Evolutionary conservation across 2,797 vertebrate species (phyloP).

Genomic region (Channallabes apus): DNA sequence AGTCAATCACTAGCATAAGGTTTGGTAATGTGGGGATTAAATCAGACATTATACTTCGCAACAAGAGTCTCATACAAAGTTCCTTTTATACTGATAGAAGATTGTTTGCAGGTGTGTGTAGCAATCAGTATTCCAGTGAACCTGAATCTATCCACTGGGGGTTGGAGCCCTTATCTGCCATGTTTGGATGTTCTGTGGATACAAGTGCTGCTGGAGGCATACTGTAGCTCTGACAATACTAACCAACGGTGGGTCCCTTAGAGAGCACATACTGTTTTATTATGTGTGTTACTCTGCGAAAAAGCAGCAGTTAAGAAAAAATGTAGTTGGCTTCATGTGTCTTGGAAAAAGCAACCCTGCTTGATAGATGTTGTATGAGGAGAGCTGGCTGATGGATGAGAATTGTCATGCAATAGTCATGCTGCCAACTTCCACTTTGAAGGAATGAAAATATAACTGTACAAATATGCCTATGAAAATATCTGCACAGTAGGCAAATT

Average conservation of each 20-base stretch:
- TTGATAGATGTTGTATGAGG: not conserved
- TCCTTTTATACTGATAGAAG: no score
- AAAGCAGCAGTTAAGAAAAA: not conserved
- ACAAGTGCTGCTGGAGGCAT: no score
- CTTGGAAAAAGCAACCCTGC: not conserved
- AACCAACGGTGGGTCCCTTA: not conserved
- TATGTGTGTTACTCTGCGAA: not conserved
- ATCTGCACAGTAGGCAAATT: not conserved
- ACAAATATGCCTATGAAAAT: constrained; percentile 2
- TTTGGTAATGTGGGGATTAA: no score
- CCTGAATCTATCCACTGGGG: no score
- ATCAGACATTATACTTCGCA: no score
- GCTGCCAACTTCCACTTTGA: not conserved
- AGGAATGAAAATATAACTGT: constrained; percentile 12
- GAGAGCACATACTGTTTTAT: not conserved
- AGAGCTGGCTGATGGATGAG: not conserved
- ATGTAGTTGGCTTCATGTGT: not conserved
- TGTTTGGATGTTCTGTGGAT: no score
- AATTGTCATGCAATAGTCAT: not conserved
- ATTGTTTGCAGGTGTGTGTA: no score
- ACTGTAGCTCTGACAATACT: no score
- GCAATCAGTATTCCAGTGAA: no score
- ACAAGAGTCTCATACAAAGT: no score
- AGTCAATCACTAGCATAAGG: no score
- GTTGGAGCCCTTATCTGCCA: no score